Evolutionary conservation across 1,140 invertebrate genomes (phyloP).

Genomic region (Drosophila erecta): DNA sequence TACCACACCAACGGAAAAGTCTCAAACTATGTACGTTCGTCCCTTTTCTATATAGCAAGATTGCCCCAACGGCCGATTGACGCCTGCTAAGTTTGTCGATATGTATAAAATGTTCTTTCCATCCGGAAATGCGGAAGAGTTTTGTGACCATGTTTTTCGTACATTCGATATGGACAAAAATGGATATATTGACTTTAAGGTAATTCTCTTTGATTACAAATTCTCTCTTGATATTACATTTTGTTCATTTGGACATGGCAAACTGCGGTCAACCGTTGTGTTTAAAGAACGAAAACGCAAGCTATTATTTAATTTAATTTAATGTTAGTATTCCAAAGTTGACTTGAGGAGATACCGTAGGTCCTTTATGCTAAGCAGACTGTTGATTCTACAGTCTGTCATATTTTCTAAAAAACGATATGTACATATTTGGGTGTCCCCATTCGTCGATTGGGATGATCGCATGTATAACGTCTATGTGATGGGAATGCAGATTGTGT

Average conservation of each 20-base stretch:
- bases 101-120: conserved; percentile 99
- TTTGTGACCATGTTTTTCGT: conserved; percentile 99
- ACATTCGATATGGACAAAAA: conserved; percentile 99
- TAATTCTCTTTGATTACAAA: conserved; percentile 85
- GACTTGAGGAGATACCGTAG: no score
- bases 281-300: not conserved
- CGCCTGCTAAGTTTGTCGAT: conserved; percentile 99
- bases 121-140: conserved; percentile 98
- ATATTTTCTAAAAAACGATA: not conserved
- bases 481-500: conserved; percentile 41
- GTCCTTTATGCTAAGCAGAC: no score
- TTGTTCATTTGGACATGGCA: no score
- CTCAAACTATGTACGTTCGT: conserved; percentile 34
- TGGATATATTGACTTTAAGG: conserved; percentile 98
- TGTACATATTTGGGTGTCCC: conserved; percentile 28
- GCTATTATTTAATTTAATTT: no score
- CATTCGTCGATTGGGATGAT: conserved; percentile 5
- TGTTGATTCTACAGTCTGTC: no score
- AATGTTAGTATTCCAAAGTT: no score
- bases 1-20: conserved; percentile 20
- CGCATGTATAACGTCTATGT: conserved; percentile 33
- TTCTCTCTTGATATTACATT: not conserved
- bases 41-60: conserved; percentile 93
- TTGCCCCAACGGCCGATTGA: conserved; percentile 98
- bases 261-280: not conserved